Evolutionary conservation across 2,888 invertebrate species (phyloP).

Genomic region (Lamellibrachia satsuma): DNA sequence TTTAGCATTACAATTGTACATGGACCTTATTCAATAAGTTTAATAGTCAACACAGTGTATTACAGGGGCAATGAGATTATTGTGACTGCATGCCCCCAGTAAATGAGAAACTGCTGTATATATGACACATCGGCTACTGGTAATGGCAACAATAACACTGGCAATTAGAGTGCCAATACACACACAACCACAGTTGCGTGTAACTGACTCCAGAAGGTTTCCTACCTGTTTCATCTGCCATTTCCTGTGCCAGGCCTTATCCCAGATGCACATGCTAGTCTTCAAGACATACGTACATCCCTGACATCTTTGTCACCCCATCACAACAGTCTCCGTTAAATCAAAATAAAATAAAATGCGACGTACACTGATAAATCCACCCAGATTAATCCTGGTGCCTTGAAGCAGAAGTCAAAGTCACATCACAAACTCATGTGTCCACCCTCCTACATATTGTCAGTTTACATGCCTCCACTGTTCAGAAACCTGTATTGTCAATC

Average conservation of each 20-base stretch:
- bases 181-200: not conserved
- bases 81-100: not conserved
- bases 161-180: not conserved
- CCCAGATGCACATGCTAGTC: not conserved
- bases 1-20: not conserved
- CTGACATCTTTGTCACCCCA: not conserved
- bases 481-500: not conserved
- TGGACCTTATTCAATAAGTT: not conserved
- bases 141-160: not conserved
- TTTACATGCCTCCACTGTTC: too few relatives aligned
- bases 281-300: not conserved
- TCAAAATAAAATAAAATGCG: not conserved
- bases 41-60: not conserved
- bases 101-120: not conserved
- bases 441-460: not conserved
- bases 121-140: not conserved
- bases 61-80: not conserved
- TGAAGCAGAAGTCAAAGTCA: not conserved
- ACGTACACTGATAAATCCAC: not conserved
- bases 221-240: constrained; percentile 5
- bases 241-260: not conserved
- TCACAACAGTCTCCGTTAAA: not conserved
- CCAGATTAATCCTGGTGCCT: not conserved
- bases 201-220: not conserved
- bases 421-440: not conserved